phyloP scores from a whole-genome alignment of 2,888 invertebrate genomes.

The Temnothorax ravouxi region DNA sequence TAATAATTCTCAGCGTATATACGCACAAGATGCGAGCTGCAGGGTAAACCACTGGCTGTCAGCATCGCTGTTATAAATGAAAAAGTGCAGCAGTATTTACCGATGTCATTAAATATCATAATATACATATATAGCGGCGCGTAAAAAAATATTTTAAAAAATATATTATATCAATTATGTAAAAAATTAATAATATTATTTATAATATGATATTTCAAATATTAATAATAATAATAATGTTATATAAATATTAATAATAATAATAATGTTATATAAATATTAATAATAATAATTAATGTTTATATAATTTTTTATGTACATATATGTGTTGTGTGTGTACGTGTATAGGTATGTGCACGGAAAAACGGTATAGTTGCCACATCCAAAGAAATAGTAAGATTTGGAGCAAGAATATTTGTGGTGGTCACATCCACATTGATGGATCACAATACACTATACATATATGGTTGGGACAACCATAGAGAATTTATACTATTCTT shows the following conservation, averaged over 20 bases:
- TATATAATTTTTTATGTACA: background rate
- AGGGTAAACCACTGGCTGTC: background rate
- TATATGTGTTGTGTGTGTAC: background rate
- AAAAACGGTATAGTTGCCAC: too few relatives aligned
- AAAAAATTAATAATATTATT: background rate
- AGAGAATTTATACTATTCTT: too few relatives aligned
- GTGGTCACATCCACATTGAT: too few relatives aligned
- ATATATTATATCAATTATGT: background rate
- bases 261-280: too few relatives aligned
- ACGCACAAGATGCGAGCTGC: background rate
- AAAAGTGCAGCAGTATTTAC: background rate
- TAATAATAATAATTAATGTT: too few relatives aligned
- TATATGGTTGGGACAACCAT: too few relatives aligned
- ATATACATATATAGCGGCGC: too few relatives aligned
- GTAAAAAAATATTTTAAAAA: background rate
- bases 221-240: too few relatives aligned
- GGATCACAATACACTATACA: too few relatives aligned
- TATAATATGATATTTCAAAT: background rate
- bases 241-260: too few relatives aligned
- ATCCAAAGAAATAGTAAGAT: too few relatives aligned
- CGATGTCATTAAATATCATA: background rate
- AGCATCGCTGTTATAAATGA: background rate
- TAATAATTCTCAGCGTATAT: constrained; percentile 30
- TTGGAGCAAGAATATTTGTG: too few relatives aligned
- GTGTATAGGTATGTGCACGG: background rate